phyloP scores from a whole-genome alignment of 1,140 invertebrate species.

The Cydia strobilella region DNA sequence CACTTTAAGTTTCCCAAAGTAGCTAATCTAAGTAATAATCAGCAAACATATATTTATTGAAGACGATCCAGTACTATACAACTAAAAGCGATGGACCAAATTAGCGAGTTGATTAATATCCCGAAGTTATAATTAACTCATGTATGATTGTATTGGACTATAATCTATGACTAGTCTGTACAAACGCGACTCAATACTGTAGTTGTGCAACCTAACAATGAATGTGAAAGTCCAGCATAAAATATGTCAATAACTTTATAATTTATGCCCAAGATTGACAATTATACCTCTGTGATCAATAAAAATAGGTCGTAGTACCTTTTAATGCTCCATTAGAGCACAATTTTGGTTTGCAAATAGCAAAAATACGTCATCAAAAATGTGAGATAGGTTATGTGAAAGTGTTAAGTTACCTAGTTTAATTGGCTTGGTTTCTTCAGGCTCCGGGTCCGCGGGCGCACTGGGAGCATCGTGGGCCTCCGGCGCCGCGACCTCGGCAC shows the following conservation, averaged over 20 bases:
- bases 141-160: neutral
- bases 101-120: neutral
- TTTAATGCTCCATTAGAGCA: constrained; percentile 7
- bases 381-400: constrained; percentile 60
- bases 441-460: constrained; percentile 35
- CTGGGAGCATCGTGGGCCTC: constrained; percentile 30
- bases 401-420: constrained; percentile 53
- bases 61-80: neutral
- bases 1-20: too few species aligned
- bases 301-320: constrained; percentile 31
- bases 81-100: neutral
- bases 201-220: neutral
- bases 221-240: neutral
- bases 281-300: neutral
- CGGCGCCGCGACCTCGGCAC: constrained; percentile 38
- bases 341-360: constrained; percentile 22
- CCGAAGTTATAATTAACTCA: neutral
- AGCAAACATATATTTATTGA: too few species aligned
- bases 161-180: neutral
- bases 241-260: constrained; percentile 1
- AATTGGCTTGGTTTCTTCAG: constrained; percentile 38
- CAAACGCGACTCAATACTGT: neutral
- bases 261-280: neutral
- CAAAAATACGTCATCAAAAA: constrained; percentile 52
- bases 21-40: too few species aligned